Conservation (phyloP, 1,140 invertebrate genomes). For the Sarcophaga peregrina region DNA sequence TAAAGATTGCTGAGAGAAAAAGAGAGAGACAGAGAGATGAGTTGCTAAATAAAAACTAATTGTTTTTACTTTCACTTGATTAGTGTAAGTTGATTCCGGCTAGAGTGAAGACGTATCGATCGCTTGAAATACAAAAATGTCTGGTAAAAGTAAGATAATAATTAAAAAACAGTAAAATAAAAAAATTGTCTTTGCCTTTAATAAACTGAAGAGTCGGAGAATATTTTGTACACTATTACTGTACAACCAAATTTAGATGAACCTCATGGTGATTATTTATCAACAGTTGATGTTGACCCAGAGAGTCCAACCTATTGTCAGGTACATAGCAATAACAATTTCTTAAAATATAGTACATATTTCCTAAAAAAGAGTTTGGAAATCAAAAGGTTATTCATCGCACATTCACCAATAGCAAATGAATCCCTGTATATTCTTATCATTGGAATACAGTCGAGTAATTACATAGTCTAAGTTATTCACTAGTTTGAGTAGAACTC, state of each 20-base stretch:
- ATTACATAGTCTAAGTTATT: too few species aligned
- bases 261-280: slow-evolving; percentile 85
- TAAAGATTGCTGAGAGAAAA: neutral
- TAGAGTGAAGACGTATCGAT: neutral
- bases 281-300: slow-evolving; percentile 92
- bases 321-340: slow-evolving; percentile 68
- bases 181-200: neutral
- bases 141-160: neutral
- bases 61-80: neutral
- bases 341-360: slow-evolving; percentile 30
- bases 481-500: too few species aligned
- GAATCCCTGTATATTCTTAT: too few species aligned
- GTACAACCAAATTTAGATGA: slow-evolving; percentile 76
- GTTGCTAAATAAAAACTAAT: neutral
- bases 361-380: neutral
- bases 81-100: neutral
- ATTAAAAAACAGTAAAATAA: neutral
- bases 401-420: slow-evolving; percentile 78
- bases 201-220: neutral
- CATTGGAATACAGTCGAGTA: too few species aligned
- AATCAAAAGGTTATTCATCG: slow-evolving; percentile 85
- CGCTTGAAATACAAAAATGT: neutral
- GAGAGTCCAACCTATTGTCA: slow-evolving; percentile 85
- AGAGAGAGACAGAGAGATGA: neutral
- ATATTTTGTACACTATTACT: slow-evolving; percentile 90